These are phyloP conservation scores for Cheilosia scutellata DNA, from an alignment of 2,888 invertebrate species.

Conservation along the genomic window DNA sequence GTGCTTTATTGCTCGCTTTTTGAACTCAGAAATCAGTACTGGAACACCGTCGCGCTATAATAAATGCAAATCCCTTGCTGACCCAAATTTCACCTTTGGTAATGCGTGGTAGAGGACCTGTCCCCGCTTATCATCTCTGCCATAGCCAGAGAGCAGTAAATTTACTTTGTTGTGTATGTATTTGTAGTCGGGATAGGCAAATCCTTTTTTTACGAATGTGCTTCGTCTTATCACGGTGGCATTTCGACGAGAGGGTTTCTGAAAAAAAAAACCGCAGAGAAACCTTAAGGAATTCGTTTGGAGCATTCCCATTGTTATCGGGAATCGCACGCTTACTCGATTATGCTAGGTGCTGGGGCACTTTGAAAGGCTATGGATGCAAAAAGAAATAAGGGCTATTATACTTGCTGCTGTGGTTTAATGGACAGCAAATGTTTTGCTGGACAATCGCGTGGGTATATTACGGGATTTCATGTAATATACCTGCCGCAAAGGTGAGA, in stretches of 20 bases:
- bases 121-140: constrained; percentile 65
- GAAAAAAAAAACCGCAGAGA: background rate
- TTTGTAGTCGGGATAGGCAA: constrained; percentile 6
- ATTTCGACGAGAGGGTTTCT: background rate
- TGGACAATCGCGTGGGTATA: constrained; percentile 31
- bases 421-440: constrained; percentile 67
- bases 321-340: constrained; percentile 67
- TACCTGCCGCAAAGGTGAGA: constrained; percentile 2
- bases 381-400: background rate
- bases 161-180: constrained; percentile 53
- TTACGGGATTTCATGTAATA: constrained; percentile 53
- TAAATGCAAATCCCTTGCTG: constrained; percentile 71
- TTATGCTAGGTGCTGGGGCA: constrained; percentile 54
- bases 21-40: constrained; percentile 1
- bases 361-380: background rate
- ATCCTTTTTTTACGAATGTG: constrained; percentile 58
- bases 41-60: constrained; percentile 25
- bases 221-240: constrained; percentile 51
- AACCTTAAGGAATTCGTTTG: constrained; percentile 33
- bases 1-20: constrained; percentile 65
- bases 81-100: constrained; percentile 70
- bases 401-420: constrained; percentile 17
- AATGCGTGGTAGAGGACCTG: constrained; percentile 16
- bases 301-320: constrained; percentile 64
- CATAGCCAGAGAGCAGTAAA: constrained; percentile 55